Conservation (phyloP, 2,113 vertebrate species). For the Indri indri region DNA sequence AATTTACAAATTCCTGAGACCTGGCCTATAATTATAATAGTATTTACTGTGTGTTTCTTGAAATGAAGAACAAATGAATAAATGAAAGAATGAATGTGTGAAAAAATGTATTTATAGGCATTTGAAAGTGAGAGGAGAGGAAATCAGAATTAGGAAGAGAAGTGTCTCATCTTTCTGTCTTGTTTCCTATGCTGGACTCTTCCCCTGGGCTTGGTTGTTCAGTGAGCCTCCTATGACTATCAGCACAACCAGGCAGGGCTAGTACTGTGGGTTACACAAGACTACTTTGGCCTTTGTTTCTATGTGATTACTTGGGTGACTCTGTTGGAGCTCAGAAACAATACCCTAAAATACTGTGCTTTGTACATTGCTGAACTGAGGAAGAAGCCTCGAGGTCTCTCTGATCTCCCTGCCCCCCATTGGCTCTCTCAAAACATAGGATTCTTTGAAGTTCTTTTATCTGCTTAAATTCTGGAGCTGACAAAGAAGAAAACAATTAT, state of each 20-base stretch:
- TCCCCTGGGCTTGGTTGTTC: background rate
- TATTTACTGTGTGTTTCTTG: background rate
- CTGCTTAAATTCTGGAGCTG: too few species aligned
- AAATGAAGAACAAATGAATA: background rate
- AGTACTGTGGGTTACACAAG: background rate
- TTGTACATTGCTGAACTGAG: too few species aligned
- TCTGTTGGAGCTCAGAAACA: too few species aligned
- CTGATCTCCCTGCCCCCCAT: too few species aligned
- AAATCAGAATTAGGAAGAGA: background rate
- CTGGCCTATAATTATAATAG: background rate
- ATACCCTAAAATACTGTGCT: too few species aligned
- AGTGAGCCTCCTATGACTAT: background rate
- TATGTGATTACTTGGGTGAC: background rate
- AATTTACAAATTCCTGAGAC: background rate
- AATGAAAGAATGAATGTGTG: background rate
- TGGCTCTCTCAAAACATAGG: too few species aligned
- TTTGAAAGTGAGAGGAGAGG: background rate
- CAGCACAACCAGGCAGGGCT: background rate
- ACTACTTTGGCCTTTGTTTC: background rate
- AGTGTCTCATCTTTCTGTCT: background rate
- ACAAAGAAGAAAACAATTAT: too few species aligned
- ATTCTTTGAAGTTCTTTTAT: too few species aligned
- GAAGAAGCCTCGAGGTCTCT: too few species aligned
- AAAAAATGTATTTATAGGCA: background rate
- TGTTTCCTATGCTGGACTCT: background rate